Evolutionary conservation across 2,113 vertebrate genomes (phyloP), one percentile per base, ranked within the genome.

Genomic region (Gymnorhina tibicen): DNA sequence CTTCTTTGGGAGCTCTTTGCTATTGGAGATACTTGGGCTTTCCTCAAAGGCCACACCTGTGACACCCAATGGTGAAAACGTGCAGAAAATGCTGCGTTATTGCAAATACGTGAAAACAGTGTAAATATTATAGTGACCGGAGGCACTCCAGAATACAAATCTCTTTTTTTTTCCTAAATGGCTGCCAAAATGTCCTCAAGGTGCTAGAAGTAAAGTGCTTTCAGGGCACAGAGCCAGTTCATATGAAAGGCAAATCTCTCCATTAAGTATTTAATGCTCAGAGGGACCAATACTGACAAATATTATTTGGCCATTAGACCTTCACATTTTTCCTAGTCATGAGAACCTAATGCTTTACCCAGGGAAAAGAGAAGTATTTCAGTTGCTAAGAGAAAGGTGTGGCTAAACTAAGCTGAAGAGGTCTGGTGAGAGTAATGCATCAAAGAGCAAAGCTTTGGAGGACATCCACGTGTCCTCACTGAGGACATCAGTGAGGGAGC

Each of bases 151-250:
- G 64, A 52, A 42, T 18, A 44, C 12, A 82, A 91, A 95, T 53
- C 42, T 52, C 50, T 79, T 53, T 5, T 50, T 50, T 75, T 89
- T 74, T 58, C 67, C 49, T 82, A 72, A 96, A 87, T 49, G 46
- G 20, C 62, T 92, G 53, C 20, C 52, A 60, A 49, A 68, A 37
- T 7, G 16, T 72, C 76, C 62, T 89, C n/a, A 64, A 79, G 89
- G 85, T 91, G 60, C 52, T 69, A 72, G 58, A 89, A 91, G 39
- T 4, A 60, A 95, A 97, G 89, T 89, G 89, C 49, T 91, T 93
- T 89, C 84, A 89, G 62, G 95, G 95, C 91, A 42, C 28, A 73
- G 37, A 95, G 85, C 93, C 96, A 95, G 67, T 89, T 87, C 49
- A 87, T 77, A 58, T 76, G 49, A 89, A 91, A 95, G 41, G 35